These are phyloP conservation scores for Leucophenga varia DNA, from an alignment of 1,140 invertebrate genomes.

Conservation along the genomic window DNA sequence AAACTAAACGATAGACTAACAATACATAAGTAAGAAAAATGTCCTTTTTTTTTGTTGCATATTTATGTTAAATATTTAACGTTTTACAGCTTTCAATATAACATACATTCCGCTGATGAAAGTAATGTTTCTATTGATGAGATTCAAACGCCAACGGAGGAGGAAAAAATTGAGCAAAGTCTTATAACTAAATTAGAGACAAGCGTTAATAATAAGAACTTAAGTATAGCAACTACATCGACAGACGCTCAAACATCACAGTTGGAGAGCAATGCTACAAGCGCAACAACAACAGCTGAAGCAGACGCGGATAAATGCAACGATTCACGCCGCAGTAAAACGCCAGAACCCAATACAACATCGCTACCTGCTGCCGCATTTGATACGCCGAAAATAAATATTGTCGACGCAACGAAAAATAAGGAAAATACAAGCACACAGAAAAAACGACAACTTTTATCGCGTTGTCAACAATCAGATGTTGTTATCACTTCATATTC, in stretches of 20 bases:
- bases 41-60: background rate
- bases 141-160: too few species aligned
- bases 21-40: constrained; percentile 49
- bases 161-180: too few species aligned
- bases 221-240: constrained; percentile 1
- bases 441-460: constrained; percentile 20
- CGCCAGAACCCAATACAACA: constrained; percentile 13
- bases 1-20: too few species aligned
- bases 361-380: constrained; percentile 11
- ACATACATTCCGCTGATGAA: constrained; percentile 47
- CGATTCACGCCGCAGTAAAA: constrained; percentile 12
- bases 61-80: background rate
- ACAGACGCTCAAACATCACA: constrained; percentile 1
- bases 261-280: background rate
- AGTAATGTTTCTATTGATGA: constrained; percentile 44
- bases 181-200: constrained; percentile 6
- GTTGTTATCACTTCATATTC: constrained; percentile 47
- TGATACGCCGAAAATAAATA: constrained; percentile 33
- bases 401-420: constrained; percentile 44
- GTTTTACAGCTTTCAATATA: constrained; percentile 39
- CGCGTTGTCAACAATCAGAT: constrained; percentile 33
- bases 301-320: background rate
- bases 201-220: constrained; percentile 5
- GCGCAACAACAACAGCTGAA: background rate
- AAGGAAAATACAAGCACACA: constrained; percentile 43